phyloP scores from a whole-genome alignment of 2,113 vertebrate species.

The Halcyon senegalensis region DNA sequence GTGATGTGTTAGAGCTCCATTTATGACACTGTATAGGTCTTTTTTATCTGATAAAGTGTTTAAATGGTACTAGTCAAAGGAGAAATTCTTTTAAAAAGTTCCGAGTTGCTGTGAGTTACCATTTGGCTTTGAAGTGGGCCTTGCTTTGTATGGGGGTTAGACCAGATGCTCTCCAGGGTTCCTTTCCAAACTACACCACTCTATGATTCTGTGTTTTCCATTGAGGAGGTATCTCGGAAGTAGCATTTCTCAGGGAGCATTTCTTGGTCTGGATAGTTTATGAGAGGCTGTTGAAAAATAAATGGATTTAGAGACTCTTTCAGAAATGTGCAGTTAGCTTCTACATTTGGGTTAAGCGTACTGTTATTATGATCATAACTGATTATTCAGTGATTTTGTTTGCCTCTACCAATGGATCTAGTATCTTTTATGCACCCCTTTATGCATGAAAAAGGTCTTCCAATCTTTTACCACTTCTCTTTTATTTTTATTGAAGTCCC shows the following conservation, averaged over 20 bases:
- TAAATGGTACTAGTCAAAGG: neutral
- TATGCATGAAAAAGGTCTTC: neutral
- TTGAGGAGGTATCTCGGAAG: neutral
- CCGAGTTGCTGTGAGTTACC: neutral
- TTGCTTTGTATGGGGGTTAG: neutral
- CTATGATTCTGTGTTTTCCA: neutral
- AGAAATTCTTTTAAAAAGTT: neutral
- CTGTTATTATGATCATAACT: neutral
- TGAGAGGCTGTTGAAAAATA: neutral
- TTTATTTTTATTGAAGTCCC: neutral
- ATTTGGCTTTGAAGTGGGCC: neutral
- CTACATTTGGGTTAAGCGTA: neutral
- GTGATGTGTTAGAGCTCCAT: neutral
- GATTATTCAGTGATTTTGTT: neutral
- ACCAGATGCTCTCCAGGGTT: neutral
- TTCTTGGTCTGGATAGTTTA: neutral
- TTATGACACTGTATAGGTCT: neutral
- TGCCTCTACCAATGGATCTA: neutral
- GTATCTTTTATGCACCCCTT: neutral
- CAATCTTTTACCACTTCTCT: neutral
- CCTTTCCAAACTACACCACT: neutral
- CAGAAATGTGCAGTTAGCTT: neutral
- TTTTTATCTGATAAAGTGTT: neutral
- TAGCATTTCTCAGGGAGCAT: neutral
- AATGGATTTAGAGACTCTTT: neutral